These are phyloP conservation scores for Drosophila kohkoa DNA, from an alignment of 1,140 invertebrate species.

Conservation along the genomic window DNA sequence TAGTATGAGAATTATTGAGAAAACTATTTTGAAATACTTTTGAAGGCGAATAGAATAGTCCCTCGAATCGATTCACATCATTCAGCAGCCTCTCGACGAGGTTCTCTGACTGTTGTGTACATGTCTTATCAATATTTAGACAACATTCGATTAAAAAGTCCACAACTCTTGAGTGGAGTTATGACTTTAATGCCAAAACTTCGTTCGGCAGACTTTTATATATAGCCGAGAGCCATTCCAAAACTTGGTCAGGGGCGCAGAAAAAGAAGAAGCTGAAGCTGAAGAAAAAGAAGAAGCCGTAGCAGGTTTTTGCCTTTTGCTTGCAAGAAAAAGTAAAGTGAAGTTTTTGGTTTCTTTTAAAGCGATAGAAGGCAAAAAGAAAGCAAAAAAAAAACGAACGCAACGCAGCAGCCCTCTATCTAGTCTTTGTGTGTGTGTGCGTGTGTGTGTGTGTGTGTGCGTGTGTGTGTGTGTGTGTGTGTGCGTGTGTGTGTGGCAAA, in stretches of 20 bases:
- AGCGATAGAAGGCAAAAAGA: conserved; percentile 7
- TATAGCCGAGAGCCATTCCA: neutral
- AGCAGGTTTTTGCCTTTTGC: conserved; percentile 3
- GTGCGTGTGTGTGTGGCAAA: conserved; percentile 38
- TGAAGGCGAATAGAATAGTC: neutral
- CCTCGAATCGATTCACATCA: conserved; percentile 5
- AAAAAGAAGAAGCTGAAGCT: neutral
- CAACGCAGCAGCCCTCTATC: neutral
- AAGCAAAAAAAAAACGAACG: neutral
- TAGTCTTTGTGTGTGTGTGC: neutral
- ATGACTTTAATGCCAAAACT: conserved; percentile 7
- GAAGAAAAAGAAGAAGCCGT: neutral
- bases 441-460: conserved; percentile 4
- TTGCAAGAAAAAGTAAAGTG: conserved; percentile 8
- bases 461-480: neutral
- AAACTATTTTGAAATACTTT: neutral
- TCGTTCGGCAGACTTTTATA: neutral
- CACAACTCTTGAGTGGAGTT: conserved; percentile 2
- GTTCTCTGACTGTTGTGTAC: neutral
- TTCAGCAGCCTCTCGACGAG: neutral
- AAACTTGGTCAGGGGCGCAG: conserved; percentile 6
- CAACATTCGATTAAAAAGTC: conserved; percentile 13
- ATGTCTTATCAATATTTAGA: conserved; percentile 13
- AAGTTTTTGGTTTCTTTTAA: conserved; percentile 17
- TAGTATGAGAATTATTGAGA: neutral